phyloP scores from a whole-genome alignment of 2,888 invertebrate species.

The Eristalis intricaria region DNA sequence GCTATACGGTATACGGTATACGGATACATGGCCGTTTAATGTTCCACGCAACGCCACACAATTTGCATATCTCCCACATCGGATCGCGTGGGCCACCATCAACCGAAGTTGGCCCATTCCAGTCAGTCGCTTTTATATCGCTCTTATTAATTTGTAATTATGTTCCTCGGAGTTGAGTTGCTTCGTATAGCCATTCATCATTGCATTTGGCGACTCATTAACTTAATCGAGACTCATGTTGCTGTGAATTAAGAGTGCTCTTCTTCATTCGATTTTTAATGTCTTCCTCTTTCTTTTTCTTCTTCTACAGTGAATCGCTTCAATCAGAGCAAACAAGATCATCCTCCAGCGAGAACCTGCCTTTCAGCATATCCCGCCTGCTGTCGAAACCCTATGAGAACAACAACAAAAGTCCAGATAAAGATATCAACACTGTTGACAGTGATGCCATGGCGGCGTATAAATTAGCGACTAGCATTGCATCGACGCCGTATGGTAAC shows the following conservation, averaged over 20 bases:
- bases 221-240: conserved; percentile 45
- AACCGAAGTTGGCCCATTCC: background rate
- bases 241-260: conserved; percentile 23
- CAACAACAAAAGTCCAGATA: conserved; percentile 79
- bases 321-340: conserved; percentile 82
- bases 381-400: conserved; percentile 89
- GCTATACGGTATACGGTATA: too few relatives aligned
- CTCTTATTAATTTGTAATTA: conserved; percentile 35
- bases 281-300: conserved; percentile 72
- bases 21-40: conserved; percentile 38
- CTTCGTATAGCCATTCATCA: conserved; percentile 40
- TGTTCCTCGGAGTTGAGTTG: conserved; percentile 6
- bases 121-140: conserved; percentile 22
- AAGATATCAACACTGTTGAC: conserved; percentile 79
- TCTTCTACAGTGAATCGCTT: conserved; percentile 80
- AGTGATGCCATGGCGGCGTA: conserved; percentile 79
- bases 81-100: conserved; percentile 33
- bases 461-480: conserved; percentile 80
- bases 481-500: conserved; percentile 79
- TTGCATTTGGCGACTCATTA: conserved; percentile 49
- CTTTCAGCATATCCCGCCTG: conserved; percentile 91
- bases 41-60: conserved; percentile 27
- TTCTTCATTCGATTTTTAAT: conserved; percentile 33
- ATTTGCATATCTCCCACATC: conserved; percentile 57
- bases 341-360: conserved; percentile 83